phyloP scores from a whole-genome alignment of 2,113 vertebrate genomes.

The Takifugu flavidus region DNA sequence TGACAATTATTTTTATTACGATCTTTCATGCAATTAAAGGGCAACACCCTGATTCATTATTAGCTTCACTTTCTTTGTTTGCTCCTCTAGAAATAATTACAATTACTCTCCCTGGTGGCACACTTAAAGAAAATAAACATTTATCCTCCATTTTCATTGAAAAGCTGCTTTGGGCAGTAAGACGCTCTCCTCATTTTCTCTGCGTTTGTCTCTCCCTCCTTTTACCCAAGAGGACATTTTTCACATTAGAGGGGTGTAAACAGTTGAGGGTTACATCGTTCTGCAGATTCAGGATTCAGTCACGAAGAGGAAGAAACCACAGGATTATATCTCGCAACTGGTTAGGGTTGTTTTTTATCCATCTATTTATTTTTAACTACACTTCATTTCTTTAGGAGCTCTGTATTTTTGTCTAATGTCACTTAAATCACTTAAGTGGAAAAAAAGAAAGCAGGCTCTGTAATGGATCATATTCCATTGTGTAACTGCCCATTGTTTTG shows the following conservation, averaged over 20 bases:
- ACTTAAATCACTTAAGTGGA: no score
- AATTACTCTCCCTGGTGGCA: constrained; percentile 40
- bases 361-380: no score
- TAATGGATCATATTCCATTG: no score
- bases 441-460: no score
- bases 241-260: constrained; percentile 18
- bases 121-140: constrained; percentile 45
- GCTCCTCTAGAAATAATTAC: constrained; percentile 44
- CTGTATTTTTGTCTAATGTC: no score
- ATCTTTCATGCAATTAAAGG: constrained; percentile 17
- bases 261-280: constrained; percentile 10
- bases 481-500: background rate
- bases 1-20: background rate
- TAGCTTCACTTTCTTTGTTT: constrained; percentile 8
- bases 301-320: constrained; percentile 2
- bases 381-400: no score
- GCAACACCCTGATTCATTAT: constrained; percentile 28
- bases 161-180: constrained; percentile 28
- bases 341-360: background rate
- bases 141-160: constrained; percentile 42
- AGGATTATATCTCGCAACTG: constrained; percentile 1
- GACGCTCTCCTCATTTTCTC: constrained; percentile 6
- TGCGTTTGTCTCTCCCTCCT: background rate
- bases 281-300: constrained; percentile 4
- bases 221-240: constrained; percentile 3